Percentiles rank a stretch among this genome's conserved stretches.
Conservation (phyloP, 2,888 invertebrate genomes). For the Tigriopus californicus region DNA sequence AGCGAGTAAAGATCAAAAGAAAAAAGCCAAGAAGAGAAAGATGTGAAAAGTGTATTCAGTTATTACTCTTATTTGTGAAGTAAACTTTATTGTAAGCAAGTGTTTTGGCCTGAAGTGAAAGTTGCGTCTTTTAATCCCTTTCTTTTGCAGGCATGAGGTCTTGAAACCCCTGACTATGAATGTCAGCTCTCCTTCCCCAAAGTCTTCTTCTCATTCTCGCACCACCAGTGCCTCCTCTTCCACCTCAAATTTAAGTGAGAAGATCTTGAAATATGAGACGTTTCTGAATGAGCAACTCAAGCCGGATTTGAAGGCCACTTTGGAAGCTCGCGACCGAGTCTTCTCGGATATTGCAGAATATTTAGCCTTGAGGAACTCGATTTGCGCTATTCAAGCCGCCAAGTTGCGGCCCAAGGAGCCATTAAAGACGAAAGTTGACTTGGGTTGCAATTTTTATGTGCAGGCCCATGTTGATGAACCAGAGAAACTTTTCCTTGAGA, state of each 20-base stretch:
- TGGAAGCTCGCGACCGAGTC: conserved; percentile 37
- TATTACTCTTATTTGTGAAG: too few relatives aligned
- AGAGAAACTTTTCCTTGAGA: conserved; percentile 43
- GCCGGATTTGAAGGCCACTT: conserved; percentile 40
- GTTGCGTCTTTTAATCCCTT: too few relatives aligned
- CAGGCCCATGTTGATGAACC: conserved; percentile 50
- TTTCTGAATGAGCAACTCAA: conserved; percentile 59
- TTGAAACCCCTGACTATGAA: too few relatives aligned
- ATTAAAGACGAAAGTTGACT: conserved; percentile 48
- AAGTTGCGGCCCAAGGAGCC: conserved; percentile 33
- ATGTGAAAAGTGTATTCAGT: too few relatives aligned
- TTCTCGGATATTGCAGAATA: conserved; percentile 51
- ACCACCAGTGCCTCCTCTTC: background rate
- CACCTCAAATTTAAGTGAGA: conserved; percentile 20
- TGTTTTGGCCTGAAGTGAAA: too few relatives aligned
- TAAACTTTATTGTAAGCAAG: too few relatives aligned
- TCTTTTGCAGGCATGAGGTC: too few relatives aligned
- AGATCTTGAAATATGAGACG: conserved; percentile 40
- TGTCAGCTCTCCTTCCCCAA: too few relatives aligned
- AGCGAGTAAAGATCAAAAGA: background rate
- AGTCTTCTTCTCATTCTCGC: too few relatives aligned
- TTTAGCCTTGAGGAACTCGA: conserved; percentile 46
- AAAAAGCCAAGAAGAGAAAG: background rate
- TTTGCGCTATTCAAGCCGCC: conserved; percentile 41
- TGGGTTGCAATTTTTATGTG: conserved; percentile 49